Conservation (phyloP, 2,888 invertebrate genomes). For the Campaea margaritaria region DNA sequence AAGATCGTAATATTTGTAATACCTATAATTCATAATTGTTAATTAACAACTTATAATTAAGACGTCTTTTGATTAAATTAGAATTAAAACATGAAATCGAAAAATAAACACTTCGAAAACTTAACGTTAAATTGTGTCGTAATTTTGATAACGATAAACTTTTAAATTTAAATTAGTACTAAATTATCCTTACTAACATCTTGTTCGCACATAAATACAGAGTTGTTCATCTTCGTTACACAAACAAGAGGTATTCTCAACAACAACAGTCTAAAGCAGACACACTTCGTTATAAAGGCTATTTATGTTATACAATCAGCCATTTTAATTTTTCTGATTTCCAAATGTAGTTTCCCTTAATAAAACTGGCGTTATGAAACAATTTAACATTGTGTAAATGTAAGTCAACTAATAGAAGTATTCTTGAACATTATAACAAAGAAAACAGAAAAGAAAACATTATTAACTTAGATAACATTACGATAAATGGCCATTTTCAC, state of each 20-base stretch:
- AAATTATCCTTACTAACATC: not conserved
- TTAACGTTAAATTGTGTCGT: constrained; percentile 30
- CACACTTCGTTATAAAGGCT: constrained; percentile 10
- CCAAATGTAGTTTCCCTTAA: too few relatives aligned
- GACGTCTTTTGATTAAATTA: constrained; percentile 47
- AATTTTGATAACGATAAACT: not conserved
- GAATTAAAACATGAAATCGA: constrained; percentile 27
- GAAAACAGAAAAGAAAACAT: too few relatives aligned
- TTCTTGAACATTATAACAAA: too few relatives aligned
- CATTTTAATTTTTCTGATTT: too few relatives aligned
- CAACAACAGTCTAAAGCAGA: constrained; percentile 9
- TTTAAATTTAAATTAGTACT: not conserved
- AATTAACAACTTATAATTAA: constrained; percentile 37
- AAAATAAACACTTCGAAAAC: constrained; percentile 37
- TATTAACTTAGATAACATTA: too few relatives aligned
- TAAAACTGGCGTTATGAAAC: not conserved
- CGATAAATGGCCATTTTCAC: too few relatives aligned
- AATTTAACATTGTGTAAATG: not conserved
- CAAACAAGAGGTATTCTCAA: not conserved
- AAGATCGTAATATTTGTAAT: constrained; percentile 2
- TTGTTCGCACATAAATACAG: not conserved
- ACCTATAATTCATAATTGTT: constrained; percentile 34
- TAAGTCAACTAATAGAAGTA: not conserved
- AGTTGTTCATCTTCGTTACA: not conserved
- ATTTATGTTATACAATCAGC: too few relatives aligned